These are phyloP conservation scores for Pollachius pollachius DNA, from an alignment of 2,113 vertebrate species.

Conservation along the genomic window DNA sequence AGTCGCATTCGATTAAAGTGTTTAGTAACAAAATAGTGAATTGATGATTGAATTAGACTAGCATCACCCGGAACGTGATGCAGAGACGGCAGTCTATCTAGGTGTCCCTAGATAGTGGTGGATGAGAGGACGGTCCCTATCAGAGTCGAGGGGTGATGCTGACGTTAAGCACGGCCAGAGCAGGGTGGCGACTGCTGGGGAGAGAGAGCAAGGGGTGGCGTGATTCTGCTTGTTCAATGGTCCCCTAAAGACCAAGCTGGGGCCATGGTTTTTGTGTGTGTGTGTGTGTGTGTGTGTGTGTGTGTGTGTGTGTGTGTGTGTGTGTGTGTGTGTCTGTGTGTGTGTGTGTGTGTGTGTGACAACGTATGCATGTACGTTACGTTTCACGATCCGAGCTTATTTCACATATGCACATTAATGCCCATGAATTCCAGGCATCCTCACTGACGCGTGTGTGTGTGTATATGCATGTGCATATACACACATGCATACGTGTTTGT, in stretches of 20 bases:
- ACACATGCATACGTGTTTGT: background rate
- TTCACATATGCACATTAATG: no score
- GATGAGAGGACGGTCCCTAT: constrained; percentile 29
- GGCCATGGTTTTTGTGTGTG: background rate
- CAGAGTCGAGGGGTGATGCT: constrained; percentile 37
- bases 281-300: background rate
- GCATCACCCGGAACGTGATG: background rate
- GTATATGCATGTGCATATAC: background rate
- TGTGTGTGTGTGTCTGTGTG: background rate
- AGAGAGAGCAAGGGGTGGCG: constrained; percentile 3
- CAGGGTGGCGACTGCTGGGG: constrained; percentile 42
- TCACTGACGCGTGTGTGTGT: constrained; percentile 11
- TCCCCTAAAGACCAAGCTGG: no score
- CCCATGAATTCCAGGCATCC: no score
- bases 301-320: background rate
- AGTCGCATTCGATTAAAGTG: no score
- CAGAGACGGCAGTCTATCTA: constrained; percentile 14
- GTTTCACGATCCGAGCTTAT: no score
- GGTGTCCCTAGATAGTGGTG: constrained; percentile 35
- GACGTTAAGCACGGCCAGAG: constrained; percentile 47
- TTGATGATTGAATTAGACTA: no score
- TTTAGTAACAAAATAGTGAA: no score
- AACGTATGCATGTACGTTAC: constrained; percentile 26
- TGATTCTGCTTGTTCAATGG: constrained; percentile 6
- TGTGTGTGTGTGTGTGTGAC: background rate